Base-by-base conservation (phyloP, 1,140 invertebrate species). In the Argopecten irradians region DNA sequence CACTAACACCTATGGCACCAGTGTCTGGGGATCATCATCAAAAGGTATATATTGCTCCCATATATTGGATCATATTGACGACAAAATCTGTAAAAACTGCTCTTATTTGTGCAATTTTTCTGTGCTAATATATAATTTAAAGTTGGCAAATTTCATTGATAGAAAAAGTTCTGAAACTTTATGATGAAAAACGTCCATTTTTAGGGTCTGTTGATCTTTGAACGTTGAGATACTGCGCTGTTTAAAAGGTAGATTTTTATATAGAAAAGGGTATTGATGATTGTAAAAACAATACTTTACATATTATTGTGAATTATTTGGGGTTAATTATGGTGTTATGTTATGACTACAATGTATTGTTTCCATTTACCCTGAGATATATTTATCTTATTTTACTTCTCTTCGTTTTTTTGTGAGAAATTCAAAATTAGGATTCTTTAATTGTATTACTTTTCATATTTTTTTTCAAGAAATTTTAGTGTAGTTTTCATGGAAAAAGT, bases 11-110 rank as follows among this genome's bases (percentile, higher is more conserved):
- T 94, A 93, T 82, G 93, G 92, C 19, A 93, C 93, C 0, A 94
- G 93, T 91, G 88, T 92, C 11, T 94, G 94, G 94, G 94, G 93
- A n/a, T 92, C 92, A 33, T 92, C 93, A 41, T 93, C 93, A 14
- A 93, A 93, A 93, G 93, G 93, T 94, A 88, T 19, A 86, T 82
- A 11, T 34, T 0, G 82, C 46, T 28, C n/a, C 28, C n/a, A 34
- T 7, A 7, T 84, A 34, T 16, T 84, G 83, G 16, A 32, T 22
- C 16, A 1, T 33, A 3, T 32, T 19, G n/a, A 32, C 16, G 28
- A 19, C n/a, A 84, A 5, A 36, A 33, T 28, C 28, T 83, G 34
- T 34, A 9, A 35, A 0, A 33, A 84, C 0, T 35, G 14, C n/a
- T n/a, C n/a, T 34, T 84, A 33, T 14, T 5, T n/a, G 28, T 33